These are phyloP conservation scores for Lasioglossum lativentre DNA, from an alignment of 2,888 invertebrate species.

Conservation along the genomic window DNA sequence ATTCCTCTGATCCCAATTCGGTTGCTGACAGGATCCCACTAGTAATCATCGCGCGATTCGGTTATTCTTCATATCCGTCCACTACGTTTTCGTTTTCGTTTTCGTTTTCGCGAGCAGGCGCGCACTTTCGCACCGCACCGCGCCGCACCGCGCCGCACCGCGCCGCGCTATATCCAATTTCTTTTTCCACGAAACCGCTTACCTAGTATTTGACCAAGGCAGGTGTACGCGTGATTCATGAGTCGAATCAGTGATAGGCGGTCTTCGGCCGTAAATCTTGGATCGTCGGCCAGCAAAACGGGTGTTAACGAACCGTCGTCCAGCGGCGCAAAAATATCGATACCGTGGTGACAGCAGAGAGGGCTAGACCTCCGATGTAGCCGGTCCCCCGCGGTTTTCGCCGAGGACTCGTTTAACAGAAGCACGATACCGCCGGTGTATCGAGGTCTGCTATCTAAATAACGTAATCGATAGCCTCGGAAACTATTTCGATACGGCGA, in stretches of 20 bases:
- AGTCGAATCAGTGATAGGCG: conserved; percentile 33
- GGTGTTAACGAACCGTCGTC: conserved; percentile 66
- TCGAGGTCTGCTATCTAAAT: conserved; percentile 66
- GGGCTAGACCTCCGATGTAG: not conserved
- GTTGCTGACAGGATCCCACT: not conserved
- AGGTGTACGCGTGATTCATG: conserved; percentile 48
- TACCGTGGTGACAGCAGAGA: conserved; percentile 17
- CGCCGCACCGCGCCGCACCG: too few relatives aligned
- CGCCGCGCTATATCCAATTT: not conserved
- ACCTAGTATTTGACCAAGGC: not conserved
- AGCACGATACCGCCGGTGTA: conserved; percentile 43
- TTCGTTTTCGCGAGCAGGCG: too few relatives aligned
- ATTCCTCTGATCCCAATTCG: not conserved
- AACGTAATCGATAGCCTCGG: conserved; percentile 67
- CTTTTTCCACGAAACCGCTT: not conserved
- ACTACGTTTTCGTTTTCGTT: not conserved
- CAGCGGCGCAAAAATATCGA: conserved; percentile 61
- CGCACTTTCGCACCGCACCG: too few relatives aligned
- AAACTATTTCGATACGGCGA: conserved; percentile 70
- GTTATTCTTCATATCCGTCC: not conserved
- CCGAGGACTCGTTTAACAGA: conserved; percentile 52
- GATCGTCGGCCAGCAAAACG: conserved; percentile 33
- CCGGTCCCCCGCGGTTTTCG: conserved; percentile 28
- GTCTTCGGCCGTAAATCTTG: conserved; percentile 54
- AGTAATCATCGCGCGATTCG: not conserved